Percentiles rank a stretch among this genome's conserved stretches.
These are phyloP conservation scores for Harpalus rufipes DNA, from an alignment of 2,888 invertebrate species.

Conservation along the genomic window DNA sequence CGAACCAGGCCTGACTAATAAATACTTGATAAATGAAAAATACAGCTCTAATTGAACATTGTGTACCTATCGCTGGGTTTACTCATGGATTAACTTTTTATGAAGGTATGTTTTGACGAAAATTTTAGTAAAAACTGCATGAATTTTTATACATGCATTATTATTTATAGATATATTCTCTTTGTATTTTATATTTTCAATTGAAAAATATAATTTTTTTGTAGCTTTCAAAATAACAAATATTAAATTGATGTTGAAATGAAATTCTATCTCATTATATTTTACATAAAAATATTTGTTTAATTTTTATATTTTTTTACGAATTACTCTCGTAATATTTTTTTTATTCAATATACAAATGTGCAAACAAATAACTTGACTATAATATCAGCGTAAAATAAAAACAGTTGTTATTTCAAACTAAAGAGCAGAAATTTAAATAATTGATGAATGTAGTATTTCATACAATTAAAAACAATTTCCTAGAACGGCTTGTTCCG, in stretches of 20 bases:
- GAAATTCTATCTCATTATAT: slow-evolving; percentile 57
- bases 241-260: slow-evolving; percentile 54
- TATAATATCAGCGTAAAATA: slow-evolving; percentile 37
- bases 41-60: slow-evolving; percentile 38
- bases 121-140: slow-evolving; percentile 45
- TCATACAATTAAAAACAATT: slow-evolving; percentile 18
- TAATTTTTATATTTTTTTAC: slow-evolving; percentile 55
- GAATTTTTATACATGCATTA: slow-evolving; percentile 48
- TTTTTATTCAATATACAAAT: slow-evolving; percentile 45
- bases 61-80: slow-evolving; percentile 20
- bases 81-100: slow-evolving; percentile 52
- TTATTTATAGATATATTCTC: slow-evolving; percentile 54
- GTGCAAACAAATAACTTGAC: slow-evolving; percentile 51
- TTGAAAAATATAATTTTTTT: slow-evolving; percentile 53
- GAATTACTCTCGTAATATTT: slow-evolving; percentile 49
- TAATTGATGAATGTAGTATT: slow-evolving; percentile 11
- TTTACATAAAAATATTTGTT: slow-evolving; percentile 57
- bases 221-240: slow-evolving; percentile 34
- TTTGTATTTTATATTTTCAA: slow-evolving; percentile 55
- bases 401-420: slow-evolving; percentile 48
- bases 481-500: slow-evolving; percentile 3
- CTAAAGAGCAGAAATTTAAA: slow-evolving; percentile 13
- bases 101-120: slow-evolving; percentile 52
- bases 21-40: slow-evolving; percentile 38
- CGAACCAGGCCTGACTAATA: slow-evolving; percentile 15